A percentile compares a stretch with the other conserved stretches of the same genome.
Evolutionary conservation across 2,888 invertebrate species (phyloP).

Genomic region (Coelogynopora nodosa): DNA sequence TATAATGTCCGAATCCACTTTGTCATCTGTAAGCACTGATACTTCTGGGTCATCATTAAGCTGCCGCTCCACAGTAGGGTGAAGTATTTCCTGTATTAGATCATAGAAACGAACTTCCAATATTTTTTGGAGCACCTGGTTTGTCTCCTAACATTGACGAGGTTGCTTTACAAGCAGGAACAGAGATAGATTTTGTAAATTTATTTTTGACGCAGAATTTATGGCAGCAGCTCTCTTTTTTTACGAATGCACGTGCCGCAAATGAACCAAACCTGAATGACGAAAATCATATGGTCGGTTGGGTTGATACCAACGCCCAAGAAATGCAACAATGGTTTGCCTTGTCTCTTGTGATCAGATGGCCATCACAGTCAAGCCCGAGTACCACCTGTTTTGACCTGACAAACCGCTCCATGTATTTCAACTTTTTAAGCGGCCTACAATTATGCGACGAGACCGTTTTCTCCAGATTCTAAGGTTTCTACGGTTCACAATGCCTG

Average conservation of each 20-base stretch:
- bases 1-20: too few relatives aligned
- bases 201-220: not conserved
- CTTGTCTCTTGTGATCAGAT: not conserved
- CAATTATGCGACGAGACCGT: not conserved
- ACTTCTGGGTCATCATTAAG: not conserved
- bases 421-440: not conserved
- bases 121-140: constrained; percentile 21
- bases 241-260: not conserved
- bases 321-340: not conserved
- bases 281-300: not conserved
- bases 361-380: not conserved
- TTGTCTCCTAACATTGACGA: not conserved
- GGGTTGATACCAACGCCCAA: not conserved
- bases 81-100: constrained; percentile 1
- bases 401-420: not conserved
- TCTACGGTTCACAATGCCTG: not conserved
- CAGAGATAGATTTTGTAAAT: not conserved
- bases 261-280: not conserved
- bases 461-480: constrained; percentile 2
- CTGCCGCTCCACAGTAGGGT: not conserved
- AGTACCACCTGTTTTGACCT: not conserved
- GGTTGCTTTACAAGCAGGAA: not conserved
- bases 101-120: not conserved
- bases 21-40: too few relatives aligned
- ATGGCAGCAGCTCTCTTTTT: not conserved